Evolutionary conservation across 2,113 vertebrate species (phyloP).

Genomic region (Trematomus loennbergii): DNA sequence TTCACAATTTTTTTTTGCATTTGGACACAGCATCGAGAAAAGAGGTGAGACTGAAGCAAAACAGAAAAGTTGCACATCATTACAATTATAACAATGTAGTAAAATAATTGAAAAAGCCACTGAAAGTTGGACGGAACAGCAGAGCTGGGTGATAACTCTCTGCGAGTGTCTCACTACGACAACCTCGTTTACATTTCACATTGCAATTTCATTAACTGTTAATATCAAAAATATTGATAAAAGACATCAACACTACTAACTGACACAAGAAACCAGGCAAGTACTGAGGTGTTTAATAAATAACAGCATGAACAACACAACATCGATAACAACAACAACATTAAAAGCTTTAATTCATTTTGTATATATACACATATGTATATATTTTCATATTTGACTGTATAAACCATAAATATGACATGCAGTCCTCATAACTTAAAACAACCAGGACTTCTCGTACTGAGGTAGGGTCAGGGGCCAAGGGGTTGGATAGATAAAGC

Average conservation of each 20-base stretch:
- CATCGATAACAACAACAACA: slow-evolving; percentile 73
- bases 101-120: neutral
- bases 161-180: neutral
- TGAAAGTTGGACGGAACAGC: neutral
- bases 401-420: slow-evolving; percentile 99
- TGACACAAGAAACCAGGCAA: slow-evolving; percentile 71
- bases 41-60: neutral
- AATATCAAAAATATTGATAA: neutral
- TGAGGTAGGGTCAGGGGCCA: slow-evolving; percentile 94
- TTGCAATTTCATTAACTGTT: neutral
- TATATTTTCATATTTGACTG: slow-evolving; percentile 86
- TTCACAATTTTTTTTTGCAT: neutral
- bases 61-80: neutral
- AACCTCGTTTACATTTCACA: neutral
- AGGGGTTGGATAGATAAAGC: slow-evolving; percentile 53
- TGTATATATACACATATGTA: slow-evolving; percentile 81
- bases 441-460: slow-evolving; percentile 92
- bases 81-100: neutral
- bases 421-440: slow-evolving; percentile 99
- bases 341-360: slow-evolving; percentile 84
- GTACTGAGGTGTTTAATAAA: slow-evolving; percentile 89
- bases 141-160: neutral
- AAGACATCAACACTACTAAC: slow-evolving; percentile 7
- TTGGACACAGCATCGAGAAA: neutral
- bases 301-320: slow-evolving; percentile 85